Evolutionary conservation across 2,113 vertebrate genomes (phyloP), one percentile per base, ranked within the genome.

Genomic region (Eonycteris spelaea): DNA sequence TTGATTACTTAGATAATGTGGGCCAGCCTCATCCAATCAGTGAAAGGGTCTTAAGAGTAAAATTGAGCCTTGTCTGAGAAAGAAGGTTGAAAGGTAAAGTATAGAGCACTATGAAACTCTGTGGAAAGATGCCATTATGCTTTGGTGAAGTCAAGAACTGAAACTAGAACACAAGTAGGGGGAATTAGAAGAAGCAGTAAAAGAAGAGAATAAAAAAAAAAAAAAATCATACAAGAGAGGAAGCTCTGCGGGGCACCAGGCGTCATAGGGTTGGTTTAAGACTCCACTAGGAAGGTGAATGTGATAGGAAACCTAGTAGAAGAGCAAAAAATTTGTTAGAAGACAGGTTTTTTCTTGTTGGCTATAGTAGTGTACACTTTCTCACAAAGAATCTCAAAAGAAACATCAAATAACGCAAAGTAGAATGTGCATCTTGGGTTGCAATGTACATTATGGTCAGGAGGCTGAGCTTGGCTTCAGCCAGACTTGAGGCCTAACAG

Each of bases 351-450:
- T 71, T 9, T 30, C 38, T 93, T 59, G 13, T 51, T 51, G 16
- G 16, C 33, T 18, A 4, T 21, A 59, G 38, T 74, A 35, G 40
- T 75, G 75, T 57, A 78, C 65, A 18, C 68, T 88, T 55, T 92
- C 22, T 53, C 77, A 61, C 43, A 70, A 61, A 83, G 86, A 93
- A 82, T 59, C 73, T 28, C 35, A 26, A 77, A 65, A 91, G 78
- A 28, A 2, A 51, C 48, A 30, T 40, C 59, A 43, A 43, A 45
- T 45, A 61, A 55, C 79, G 43, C 10, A 48, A 43, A 85, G 45
- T 43, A 70, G 82, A 88, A 88, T 16, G 24, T 71, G 38, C 22
- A 79, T 26, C 38, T 61, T 53, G 43, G 55, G 40, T 59, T 70
- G 51, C 55, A 38, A 18, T 53, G 61, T 24, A 0, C 73, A 8